These are phyloP conservation scores for Nemurella pictetii DNA, from an alignment of 2,888 invertebrate genomes.

Conservation along the genomic window DNA sequence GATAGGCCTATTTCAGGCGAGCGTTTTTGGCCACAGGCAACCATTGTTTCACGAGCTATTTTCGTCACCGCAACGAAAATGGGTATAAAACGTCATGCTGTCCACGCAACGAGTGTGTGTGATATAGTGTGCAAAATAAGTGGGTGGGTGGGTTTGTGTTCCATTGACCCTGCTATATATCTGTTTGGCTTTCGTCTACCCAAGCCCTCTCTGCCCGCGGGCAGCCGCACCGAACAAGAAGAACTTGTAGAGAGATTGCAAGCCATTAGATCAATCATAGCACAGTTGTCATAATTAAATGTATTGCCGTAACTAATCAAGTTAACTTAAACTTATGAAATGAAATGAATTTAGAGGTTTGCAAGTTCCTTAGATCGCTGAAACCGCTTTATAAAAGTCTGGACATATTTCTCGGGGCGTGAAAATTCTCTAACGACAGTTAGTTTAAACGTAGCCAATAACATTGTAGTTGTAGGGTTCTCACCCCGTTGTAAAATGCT, in stretches of 20 bases:
- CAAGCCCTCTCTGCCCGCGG: neutral
- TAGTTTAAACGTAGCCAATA: too few species aligned
- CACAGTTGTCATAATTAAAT: neutral
- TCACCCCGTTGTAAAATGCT: too few species aligned
- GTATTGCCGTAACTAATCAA: neutral
- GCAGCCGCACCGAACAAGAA: neutral
- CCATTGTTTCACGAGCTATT: neutral
- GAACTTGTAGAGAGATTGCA: neutral
- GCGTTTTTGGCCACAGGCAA: neutral
- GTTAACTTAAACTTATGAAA: neutral
- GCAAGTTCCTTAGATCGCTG: too few species aligned
- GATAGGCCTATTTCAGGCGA: neutral
- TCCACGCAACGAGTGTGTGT: neutral
- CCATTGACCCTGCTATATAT: neutral
- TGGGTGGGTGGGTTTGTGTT: neutral
- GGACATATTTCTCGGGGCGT: too few species aligned
- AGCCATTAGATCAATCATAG: neutral
- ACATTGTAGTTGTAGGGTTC: too few species aligned
- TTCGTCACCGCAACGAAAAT: neutral
- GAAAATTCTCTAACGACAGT: too few species aligned
- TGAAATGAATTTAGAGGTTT: too few species aligned
- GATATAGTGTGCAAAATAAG: neutral
- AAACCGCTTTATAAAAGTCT: too few species aligned
- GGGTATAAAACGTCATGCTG: neutral
- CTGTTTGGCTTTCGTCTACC: neutral